Base-by-base conservation (phyloP, 2,888 invertebrate species). In the Sarcophaga subvicina region DNA sequence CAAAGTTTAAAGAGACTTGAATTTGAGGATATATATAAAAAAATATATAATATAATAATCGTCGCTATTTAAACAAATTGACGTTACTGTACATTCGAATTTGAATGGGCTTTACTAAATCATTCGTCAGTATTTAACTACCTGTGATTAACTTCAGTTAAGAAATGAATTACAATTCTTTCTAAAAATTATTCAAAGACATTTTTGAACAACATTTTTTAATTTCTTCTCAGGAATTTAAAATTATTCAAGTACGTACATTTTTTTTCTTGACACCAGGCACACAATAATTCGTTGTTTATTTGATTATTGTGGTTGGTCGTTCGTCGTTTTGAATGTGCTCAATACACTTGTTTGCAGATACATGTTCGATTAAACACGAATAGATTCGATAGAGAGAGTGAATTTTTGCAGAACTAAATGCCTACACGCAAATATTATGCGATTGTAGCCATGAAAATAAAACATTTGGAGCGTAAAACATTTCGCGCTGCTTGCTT, bases 381-480 rank as follows among this genome's bases (percentile, higher is more conserved):
- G 54, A 10, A 10, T 6, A 45, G 64, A 37, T n/a, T 63, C n/a
- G 14, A 14, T 8, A 22, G n/a, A 67, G 67, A 67, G 67, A 67
- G 67, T 17, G 67, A 67, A 27, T 66, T 27, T 37, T 45, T 45
- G 47, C n/a, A 47, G 37, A 75, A 63, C 17, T 17, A 17, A 25
- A 49, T 49, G 14, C 54, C 47, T 75, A 70, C 62, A 59, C 27
- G 69, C 49, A 72, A 17, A 47, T 45, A 47, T 14, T 73, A 17
- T 75, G 69, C n/a, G 71, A 45, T 54, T 11, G 54, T 64, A 81
- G 60, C 60, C 17, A 66, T 22, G 45, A n/a, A 75, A 69, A 63
- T 66, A 64, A 75, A 49, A 62, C 22, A 83, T 78, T 85, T 80
- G 80, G 85, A 85, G 85, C 85, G 85, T 77, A 80, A 84, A 84